phyloP scores from a whole-genome alignment of 2,797 vertebrate species.

The Lacerta viridis region DNA sequence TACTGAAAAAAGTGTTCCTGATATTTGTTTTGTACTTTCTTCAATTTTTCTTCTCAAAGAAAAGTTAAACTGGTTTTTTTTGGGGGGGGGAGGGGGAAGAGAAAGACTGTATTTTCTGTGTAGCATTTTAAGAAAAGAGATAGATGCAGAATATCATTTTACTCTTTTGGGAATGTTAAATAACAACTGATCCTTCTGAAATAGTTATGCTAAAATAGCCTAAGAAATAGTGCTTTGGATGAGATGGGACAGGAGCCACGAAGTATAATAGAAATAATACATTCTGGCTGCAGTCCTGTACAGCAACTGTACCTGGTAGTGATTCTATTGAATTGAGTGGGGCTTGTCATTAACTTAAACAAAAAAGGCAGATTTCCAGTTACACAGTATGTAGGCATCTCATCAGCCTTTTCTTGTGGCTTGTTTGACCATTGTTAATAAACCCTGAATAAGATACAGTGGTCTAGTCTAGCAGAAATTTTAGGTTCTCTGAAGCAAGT shows the following conservation, averaged over 20 bases:
- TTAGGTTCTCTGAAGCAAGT: not conserved
- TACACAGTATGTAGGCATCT: not conserved
- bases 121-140: conserved; percentile 20
- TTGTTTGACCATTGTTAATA: too few species aligned
- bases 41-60: conserved; percentile 29
- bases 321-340: too few species aligned
- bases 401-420: not conserved
- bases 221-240: not conserved
- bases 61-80: not conserved
- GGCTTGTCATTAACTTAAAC: not conserved
- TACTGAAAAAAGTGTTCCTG: conserved; percentile 40
- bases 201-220: not conserved
- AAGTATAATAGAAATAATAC: not conserved
- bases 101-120: conserved; percentile 31
- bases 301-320: too few species aligned
- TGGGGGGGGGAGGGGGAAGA: conserved; percentile 17
- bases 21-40: conserved; percentile 18
- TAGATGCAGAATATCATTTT: rapidly evolving
- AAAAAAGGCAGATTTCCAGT: not conserved
- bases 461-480: too few species aligned
- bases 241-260: not conserved
- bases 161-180: conserved; percentile 4
- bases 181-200: not conserved
- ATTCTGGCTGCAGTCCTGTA: not conserved
- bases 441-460: too few species aligned